Evolutionary conservation across 2,113 vertebrate genomes (phyloP).

Genomic region (Gymnogyps californianus): DNA sequence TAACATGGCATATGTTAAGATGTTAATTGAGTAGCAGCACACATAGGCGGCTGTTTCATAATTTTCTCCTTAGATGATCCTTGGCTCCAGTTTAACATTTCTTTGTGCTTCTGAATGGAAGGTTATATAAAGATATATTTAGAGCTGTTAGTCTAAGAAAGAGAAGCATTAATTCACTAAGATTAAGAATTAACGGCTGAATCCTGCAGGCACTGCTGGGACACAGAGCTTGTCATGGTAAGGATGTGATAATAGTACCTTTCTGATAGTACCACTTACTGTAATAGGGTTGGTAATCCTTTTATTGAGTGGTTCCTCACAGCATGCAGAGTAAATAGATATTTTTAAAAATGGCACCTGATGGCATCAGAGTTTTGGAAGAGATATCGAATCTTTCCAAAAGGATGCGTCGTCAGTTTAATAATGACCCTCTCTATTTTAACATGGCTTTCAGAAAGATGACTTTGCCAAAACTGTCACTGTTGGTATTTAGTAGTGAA

Average conservation of each 20-base stretch:
- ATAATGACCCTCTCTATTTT: not conserved
- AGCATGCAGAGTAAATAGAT: not conserved
- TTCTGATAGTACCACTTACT: slow-evolving; percentile 6
- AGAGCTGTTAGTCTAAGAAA: slow-evolving; percentile 44
- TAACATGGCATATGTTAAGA: slow-evolving; percentile 47
- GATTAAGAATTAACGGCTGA: slow-evolving; percentile 33
- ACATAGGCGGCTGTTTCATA: slow-evolving; percentile 21
- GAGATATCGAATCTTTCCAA: not conserved
- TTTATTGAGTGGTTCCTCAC: not conserved
- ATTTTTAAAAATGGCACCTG: not conserved
- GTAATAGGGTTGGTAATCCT: not conserved
- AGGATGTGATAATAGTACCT: slow-evolving; percentile 38
- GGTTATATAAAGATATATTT: slow-evolving; percentile 49
- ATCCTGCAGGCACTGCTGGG: not conserved
- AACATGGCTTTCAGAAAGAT: not conserved
- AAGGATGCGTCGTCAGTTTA: not conserved
- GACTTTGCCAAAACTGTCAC: not conserved
- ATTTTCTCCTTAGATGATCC: slow-evolving; percentile 56
- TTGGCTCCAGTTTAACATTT: slow-evolving; percentile 48
- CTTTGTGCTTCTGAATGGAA: slow-evolving; percentile 41
- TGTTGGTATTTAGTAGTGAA: not conserved
- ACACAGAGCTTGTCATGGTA: not conserved
- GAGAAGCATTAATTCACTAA: slow-evolving; percentile 49
- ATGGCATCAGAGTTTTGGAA: not conserved
- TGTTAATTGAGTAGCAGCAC: slow-evolving; percentile 52